These are phyloP conservation scores for Spizaetus ornatus DNA, from an alignment of 2,113 vertebrate genomes.

Conservation along the genomic window DNA sequence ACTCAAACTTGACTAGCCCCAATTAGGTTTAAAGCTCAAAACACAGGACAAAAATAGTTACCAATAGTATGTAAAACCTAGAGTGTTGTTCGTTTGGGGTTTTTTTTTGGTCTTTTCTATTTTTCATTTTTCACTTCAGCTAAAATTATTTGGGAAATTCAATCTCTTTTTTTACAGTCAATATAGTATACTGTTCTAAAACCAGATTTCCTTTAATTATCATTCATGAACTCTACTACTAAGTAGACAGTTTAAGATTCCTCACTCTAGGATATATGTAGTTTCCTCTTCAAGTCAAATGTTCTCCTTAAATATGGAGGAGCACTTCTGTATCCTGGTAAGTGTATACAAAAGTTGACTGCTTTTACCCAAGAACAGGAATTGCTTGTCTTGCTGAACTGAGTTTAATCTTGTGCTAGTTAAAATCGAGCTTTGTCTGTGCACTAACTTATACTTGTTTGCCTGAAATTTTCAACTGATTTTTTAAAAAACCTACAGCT, in stretches of 20 bases:
- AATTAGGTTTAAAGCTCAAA: not conserved
- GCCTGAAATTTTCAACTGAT: not conserved
- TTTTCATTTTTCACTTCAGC: no score
- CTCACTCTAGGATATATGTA: not conserved
- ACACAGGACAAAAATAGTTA: not conserved
- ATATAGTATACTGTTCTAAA: not conserved
- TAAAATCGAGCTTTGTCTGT: not conserved
- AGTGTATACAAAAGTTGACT: not conserved
- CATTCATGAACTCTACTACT: not conserved
- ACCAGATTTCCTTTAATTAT: not conserved
- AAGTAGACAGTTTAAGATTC: not conserved
- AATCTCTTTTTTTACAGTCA: not conserved
- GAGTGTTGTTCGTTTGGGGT: no score
- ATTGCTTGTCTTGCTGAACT: not conserved
- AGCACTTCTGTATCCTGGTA: not conserved
- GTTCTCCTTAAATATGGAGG: not conserved
- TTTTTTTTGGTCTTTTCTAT: not conserved
- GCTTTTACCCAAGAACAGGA: not conserved
- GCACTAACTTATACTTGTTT: not conserved
- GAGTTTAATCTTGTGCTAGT: not conserved
- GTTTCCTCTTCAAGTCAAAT: not conserved
- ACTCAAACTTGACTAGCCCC: not conserved
- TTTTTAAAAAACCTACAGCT: not conserved
- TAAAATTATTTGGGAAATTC: not conserved
- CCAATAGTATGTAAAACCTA: not conserved